Conservation (phyloP, 2,888 invertebrate genomes). For the Melinopterus prodromus region DNA sequence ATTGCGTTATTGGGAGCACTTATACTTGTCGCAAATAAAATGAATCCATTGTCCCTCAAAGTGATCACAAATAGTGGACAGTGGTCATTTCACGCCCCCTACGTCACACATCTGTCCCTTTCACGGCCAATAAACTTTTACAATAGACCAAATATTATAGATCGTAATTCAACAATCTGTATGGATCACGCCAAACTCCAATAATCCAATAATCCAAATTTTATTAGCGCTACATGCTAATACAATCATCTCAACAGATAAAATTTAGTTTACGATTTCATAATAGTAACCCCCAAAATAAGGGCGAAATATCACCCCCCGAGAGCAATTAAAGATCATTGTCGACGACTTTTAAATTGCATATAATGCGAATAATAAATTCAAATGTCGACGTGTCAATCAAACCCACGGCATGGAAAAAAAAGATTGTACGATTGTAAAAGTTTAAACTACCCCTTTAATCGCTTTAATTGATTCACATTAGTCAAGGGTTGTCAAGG, state of each 20-base stretch:
- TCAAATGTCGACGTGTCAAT: background rate
- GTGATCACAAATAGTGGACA: constrained; percentile 37
- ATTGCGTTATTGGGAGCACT: background rate
- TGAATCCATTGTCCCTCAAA: constrained; percentile 7
- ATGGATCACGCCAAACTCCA: background rate
- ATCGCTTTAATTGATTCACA: background rate
- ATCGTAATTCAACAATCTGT: constrained; percentile 32
- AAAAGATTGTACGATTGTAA: background rate
- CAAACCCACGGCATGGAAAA: background rate
- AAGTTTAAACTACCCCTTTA: background rate
- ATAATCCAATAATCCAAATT: background rate
- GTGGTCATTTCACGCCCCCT: constrained; percentile 39
- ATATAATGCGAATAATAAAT: background rate
- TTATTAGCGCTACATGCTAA: constrained; percentile 52
- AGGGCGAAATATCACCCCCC: background rate
- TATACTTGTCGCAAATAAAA: background rate
- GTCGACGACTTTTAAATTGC: background rate
- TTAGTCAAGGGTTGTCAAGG: background rate
- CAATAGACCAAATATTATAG: constrained; percentile 37
- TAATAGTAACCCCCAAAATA: constrained; percentile 39
- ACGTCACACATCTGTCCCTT: constrained; percentile 40
- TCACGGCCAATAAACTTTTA: constrained; percentile 41
- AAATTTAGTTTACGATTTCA: constrained; percentile 53
- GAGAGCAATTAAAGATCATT: background rate
- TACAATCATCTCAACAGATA: constrained; percentile 52